Conservation (phyloP, 2,888 invertebrate species). For the Melanostoma mellinum region DNA sequence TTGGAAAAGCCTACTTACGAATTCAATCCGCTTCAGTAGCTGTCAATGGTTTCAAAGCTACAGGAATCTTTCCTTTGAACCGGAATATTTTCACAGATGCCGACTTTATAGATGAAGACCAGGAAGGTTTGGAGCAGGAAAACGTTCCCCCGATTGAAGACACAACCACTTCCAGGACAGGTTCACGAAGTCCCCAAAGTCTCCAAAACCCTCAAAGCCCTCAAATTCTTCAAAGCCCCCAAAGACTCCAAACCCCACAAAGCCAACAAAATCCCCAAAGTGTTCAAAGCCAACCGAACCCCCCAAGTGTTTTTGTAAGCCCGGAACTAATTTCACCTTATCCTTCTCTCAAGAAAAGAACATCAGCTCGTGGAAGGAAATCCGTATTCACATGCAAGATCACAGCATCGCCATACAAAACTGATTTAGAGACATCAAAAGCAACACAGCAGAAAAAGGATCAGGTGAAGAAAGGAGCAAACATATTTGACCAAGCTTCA, state of each 20-base stretch:
- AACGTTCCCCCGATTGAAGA: too few species aligned
- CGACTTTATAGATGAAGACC: conserved; percentile 25
- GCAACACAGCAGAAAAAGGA: too few species aligned
- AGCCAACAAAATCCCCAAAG: conserved; percentile 11
- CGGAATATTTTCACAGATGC: conserved; percentile 28
- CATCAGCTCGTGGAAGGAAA: too few species aligned
- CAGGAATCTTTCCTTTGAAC: conserved; percentile 25
- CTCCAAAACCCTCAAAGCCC: conserved; percentile 6
- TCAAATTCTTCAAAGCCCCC: conserved; percentile 10
- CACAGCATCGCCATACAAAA: too few species aligned
- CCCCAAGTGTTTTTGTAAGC: background rate
- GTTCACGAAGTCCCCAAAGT: conserved; percentile 9
- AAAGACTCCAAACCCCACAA: conserved; percentile 4
- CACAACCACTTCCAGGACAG: conserved; percentile 19
- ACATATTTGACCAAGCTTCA: too few species aligned
- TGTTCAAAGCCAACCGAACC: too few species aligned
- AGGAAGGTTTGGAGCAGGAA: conserved; percentile 10
- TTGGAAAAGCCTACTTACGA: conserved; percentile 33
- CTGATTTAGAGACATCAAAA: too few species aligned
- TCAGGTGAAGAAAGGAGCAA: too few species aligned
- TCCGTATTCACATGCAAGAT: too few species aligned
- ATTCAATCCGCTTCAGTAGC: conserved; percentile 32
- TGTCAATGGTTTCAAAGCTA: conserved; percentile 39
- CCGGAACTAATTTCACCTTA: conserved; percentile 22
- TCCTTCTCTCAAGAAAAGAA: too few species aligned